phyloP scores from a whole-genome alignment of 2,113 vertebrate species.

The Lichenostomus cassidix region DNA sequence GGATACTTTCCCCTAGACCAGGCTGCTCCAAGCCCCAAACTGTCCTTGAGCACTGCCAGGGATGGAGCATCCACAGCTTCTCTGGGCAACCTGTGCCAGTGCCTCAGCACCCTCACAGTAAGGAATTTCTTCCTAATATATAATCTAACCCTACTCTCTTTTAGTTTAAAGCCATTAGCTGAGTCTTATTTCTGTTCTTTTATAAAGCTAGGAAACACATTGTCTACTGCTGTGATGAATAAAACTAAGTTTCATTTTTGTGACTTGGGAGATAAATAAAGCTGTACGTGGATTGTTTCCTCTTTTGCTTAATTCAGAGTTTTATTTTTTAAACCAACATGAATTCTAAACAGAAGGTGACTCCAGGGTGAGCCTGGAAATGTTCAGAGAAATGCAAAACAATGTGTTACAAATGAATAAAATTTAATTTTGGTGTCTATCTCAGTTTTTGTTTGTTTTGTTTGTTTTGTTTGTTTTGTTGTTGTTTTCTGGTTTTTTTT shows the following conservation, averaged over 20 bases:
- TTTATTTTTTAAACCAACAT: neutral
- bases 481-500: neutral
- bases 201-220: neutral
- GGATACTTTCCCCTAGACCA: neutral
- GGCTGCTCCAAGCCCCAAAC: rapidly evolving
- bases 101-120: neutral
- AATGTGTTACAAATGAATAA: neutral
- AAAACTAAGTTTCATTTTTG: neutral
- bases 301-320: neutral
- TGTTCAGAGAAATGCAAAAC: neutral
- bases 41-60: neutral
- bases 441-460: no score
- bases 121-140: neutral
- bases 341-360: neutral
- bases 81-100: neutral
- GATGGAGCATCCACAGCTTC: neutral
- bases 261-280: neutral
- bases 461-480: no score
- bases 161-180: neutral
- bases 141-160: neutral
- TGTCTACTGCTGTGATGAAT: neutral
- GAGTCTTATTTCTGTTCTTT: neutral
- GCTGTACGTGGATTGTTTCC: neutral
- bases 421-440: neutral
- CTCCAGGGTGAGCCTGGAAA: neutral